phyloP scores from a whole-genome alignment of 2,797 vertebrate genomes.

The Notoglanidium macrostoma region DNA sequence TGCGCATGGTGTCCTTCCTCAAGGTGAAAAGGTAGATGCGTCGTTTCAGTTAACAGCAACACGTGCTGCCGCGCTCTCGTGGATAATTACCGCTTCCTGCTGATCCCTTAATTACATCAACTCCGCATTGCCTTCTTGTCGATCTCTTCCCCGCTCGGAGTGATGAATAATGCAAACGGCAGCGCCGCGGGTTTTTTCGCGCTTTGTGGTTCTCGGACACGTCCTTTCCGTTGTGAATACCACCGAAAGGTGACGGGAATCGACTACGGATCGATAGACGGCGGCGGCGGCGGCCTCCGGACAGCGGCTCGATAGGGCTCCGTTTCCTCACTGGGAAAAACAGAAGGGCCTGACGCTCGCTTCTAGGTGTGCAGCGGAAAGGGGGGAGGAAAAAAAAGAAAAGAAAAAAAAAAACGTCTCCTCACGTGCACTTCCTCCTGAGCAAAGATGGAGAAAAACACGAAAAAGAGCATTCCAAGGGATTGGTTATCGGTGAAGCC shows the following conservation, averaged over 20 bases:
- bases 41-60: neutral
- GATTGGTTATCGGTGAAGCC: neutral
- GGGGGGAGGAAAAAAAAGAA: neutral
- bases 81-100: conserved; percentile 53
- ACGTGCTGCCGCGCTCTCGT: neutral
- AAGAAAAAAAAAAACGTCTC: neutral
- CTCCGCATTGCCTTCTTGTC: conserved; percentile 23
- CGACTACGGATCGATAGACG: neutral
- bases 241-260: conserved; percentile 26
- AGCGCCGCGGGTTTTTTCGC: conserved; percentile 40
- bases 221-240: conserved; percentile 25
- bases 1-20: neutral
- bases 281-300: neutral
- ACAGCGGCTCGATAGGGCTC: neutral
- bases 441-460: neutral
- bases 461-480: neutral
- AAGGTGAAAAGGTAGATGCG: conserved; percentile 5
- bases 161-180: conserved; percentile 53
- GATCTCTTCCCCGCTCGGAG: neutral
- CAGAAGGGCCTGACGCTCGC: neutral
- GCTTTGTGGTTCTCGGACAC: conserved; percentile 49
- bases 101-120: conserved; percentile 64
- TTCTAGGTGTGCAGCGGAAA: neutral
- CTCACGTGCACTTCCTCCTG: neutral
- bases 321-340: neutral